Conservation (phyloP, 2,888 invertebrate species). For the Ellobium chinense region DNA sequence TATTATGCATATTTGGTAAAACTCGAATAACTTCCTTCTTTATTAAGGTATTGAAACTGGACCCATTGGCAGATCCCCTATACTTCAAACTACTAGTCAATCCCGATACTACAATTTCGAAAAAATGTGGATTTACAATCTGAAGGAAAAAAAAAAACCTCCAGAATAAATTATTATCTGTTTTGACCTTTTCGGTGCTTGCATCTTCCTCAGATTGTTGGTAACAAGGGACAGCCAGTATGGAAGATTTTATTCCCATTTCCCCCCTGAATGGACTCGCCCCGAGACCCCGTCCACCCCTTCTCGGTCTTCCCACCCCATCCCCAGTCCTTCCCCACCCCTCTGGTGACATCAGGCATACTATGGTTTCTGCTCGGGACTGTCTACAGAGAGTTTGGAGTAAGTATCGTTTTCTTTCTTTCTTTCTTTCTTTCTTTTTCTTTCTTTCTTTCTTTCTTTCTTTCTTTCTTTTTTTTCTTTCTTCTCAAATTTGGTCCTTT, state of each 20-base stretch:
- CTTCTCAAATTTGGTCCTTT: background rate
- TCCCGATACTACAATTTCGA: too few species aligned
- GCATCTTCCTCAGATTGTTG: background rate
- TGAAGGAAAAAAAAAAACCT: too few species aligned
- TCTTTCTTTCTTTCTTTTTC: background rate
- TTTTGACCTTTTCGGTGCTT: too few species aligned
- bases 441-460: background rate
- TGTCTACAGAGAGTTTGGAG: conserved; percentile 44
- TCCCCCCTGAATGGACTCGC: background rate
- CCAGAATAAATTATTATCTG: too few species aligned
- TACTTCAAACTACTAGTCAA: too few species aligned
- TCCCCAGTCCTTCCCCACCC: background rate
- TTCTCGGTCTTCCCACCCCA: background rate
- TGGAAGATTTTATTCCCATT: background rate
- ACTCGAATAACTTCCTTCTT: too few species aligned
- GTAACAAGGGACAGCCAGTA: background rate
- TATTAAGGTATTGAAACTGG: too few species aligned
- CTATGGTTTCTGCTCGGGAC: conserved; percentile 14
- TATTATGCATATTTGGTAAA: too few species aligned
- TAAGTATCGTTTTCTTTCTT: conserved; percentile 23
- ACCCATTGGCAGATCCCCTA: too few species aligned
- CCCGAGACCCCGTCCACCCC: background rate
- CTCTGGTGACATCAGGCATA: background rate
- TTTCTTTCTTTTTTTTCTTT: conserved; percentile 2
- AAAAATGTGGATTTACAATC: too few species aligned